Conservation (phyloP, 2,797 vertebrate species). For the Channa striata region DNA sequence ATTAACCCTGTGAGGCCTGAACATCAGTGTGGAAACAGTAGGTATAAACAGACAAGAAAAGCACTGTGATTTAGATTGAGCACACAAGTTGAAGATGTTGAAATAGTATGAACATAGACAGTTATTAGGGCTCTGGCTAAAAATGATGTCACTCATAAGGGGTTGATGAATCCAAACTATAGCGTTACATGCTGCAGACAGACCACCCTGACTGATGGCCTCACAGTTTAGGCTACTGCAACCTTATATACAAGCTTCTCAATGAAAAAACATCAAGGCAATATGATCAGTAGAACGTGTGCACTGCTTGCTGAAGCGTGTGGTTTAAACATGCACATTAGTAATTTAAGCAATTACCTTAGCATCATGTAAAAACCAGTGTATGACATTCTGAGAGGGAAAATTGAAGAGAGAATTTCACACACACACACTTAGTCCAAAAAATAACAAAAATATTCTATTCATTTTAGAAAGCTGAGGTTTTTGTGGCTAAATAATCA, state of each 20-base stretch:
- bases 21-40: conserved; percentile 29
- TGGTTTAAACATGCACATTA: conserved; percentile 30
- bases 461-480: conserved; percentile 69
- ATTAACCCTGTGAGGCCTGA: conserved; percentile 36
- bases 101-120: conserved; percentile 26
- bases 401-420: conserved; percentile 58
- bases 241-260: conserved; percentile 48
- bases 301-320: conserved; percentile 26
- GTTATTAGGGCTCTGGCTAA: conserved; percentile 40
- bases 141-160: conserved; percentile 45
- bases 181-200: conserved; percentile 49
- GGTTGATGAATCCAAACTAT: conserved; percentile 32
- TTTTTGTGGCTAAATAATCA: conserved; percentile 75
- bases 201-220: conserved; percentile 47
- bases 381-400: conserved; percentile 50
- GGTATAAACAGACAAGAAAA: conserved; percentile 26
- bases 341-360: conserved; percentile 34
- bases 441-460: conserved; percentile 67
- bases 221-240: conserved; percentile 53
- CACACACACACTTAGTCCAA: conserved; percentile 62
- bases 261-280: conserved; percentile 34
- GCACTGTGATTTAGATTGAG: conserved; percentile 33
- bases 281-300: conserved; percentile 19
- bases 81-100: conserved; percentile 26
- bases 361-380: conserved; percentile 54